These are phyloP conservation scores for Amniataba percoides DNA, from an alignment of 2,797 vertebrate genomes.

Conservation along the genomic window DNA sequence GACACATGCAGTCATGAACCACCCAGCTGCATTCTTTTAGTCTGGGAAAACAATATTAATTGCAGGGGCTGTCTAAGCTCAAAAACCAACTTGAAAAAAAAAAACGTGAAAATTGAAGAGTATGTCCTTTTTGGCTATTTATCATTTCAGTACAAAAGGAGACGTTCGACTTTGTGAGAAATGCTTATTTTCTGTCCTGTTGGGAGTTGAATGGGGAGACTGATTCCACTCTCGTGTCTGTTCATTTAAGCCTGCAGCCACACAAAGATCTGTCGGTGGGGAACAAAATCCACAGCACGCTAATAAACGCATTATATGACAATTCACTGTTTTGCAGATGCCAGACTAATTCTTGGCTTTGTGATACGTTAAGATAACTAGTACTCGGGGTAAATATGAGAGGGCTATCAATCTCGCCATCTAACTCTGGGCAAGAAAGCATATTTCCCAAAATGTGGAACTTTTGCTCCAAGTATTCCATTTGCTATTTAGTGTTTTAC, in stretches of 20 bases:
- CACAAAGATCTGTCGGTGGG: neutral
- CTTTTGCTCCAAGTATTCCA: neutral
- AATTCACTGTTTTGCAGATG: neutral
- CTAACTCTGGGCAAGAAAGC: neutral
- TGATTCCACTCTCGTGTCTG: neutral
- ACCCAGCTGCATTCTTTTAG: slow-evolving; percentile 64
- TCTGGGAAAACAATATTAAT: slow-evolving; percentile 66
- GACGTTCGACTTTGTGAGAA: slow-evolving; percentile 5
- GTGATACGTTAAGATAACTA: neutral
- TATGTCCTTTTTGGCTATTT: slow-evolving; percentile 18
- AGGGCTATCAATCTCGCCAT: neutral
- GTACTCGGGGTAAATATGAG: neutral
- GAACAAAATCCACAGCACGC: neutral
- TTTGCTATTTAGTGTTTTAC: neutral
- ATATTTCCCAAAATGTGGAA: neutral
- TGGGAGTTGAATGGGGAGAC: neutral
- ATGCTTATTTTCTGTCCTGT: slow-evolving; percentile 6
- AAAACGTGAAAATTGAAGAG: slow-evolving; percentile 28
- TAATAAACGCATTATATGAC: slow-evolving; percentile 6
- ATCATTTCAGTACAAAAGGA: slow-evolving; percentile 7
- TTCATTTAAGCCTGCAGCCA: neutral
- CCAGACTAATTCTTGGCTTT: slow-evolving; percentile 16
- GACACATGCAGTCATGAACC: slow-evolving; percentile 53
- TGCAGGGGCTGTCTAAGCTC: neutral
- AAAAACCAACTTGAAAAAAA: slow-evolving; percentile 31